phyloP scores from a whole-genome alignment of 2,888 invertebrate genomes.

The Leptopilina syphax region DNA sequence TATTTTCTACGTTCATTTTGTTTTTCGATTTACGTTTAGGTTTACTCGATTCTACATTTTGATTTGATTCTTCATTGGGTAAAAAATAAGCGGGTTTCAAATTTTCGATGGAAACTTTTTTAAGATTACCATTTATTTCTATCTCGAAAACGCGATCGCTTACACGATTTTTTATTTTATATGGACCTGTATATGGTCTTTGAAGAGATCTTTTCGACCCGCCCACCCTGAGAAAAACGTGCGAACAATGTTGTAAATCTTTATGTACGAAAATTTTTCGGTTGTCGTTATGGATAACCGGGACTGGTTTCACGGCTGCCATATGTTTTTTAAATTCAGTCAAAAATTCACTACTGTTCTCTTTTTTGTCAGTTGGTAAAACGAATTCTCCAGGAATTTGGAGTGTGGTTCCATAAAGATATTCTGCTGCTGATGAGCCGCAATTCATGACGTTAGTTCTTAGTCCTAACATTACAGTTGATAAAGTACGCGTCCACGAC shows the following conservation, averaged over 20 bases:
- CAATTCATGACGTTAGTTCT: background rate
- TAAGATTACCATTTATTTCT: background rate
- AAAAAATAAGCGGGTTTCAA: background rate
- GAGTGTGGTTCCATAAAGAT: background rate
- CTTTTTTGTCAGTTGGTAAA: background rate
- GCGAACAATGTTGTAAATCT: too few species aligned
- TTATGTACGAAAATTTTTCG: too few species aligned
- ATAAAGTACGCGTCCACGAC: background rate
- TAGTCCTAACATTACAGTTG: too few species aligned
- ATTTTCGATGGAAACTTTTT: background rate
- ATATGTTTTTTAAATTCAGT: background rate
- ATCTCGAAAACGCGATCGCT: background rate
- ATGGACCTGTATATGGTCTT: background rate
- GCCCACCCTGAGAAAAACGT: background rate
- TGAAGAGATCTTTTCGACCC: background rate
- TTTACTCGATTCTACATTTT: background rate
- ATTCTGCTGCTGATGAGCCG: background rate
- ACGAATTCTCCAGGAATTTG: background rate
- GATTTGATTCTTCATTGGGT: background rate
- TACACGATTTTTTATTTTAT: background rate
- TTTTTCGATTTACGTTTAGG: background rate
- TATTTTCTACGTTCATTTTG: background rate
- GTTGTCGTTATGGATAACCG: background rate
- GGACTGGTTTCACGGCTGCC: background rate
- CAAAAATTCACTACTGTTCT: background rate